phyloP scores from a whole-genome alignment of 2,888 invertebrate genomes.

The Epinotia demarniana region DNA sequence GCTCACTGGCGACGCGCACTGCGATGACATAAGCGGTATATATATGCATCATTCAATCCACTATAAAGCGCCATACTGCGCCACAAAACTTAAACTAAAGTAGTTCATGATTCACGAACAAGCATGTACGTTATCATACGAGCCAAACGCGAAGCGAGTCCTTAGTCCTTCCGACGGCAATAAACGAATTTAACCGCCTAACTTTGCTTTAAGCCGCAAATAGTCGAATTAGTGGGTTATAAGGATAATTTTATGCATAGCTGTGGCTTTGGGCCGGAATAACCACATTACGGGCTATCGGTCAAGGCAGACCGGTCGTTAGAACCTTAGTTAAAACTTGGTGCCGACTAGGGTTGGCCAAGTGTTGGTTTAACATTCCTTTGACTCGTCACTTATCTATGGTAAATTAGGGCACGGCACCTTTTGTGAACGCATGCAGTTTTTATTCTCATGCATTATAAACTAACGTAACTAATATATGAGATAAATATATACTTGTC shows the following conservation, averaged over 20 bases:
- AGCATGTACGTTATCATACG: background rate
- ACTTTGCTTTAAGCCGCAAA: constrained; percentile 3
- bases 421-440: constrained; percentile 7
- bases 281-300: constrained; percentile 51
- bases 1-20: background rate
- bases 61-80: too few relatives aligned
- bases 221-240: constrained; percentile 34
- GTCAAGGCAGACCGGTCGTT: constrained; percentile 50
- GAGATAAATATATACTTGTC: constrained; percentile 59
- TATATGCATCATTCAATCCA: background rate
- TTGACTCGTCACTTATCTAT: constrained; percentile 13
- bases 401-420: background rate
- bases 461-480: background rate
- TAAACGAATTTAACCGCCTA: background rate
- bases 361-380: background rate
- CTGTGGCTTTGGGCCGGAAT: constrained; percentile 37
- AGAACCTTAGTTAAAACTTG: constrained; percentile 18
- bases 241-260: constrained; percentile 44
- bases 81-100: too few relatives aligned
- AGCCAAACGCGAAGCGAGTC: background rate
- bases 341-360: background rate
- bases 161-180: background rate
- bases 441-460: background rate
- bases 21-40: background rate
- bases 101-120: too few relatives aligned